Evolutionary conservation across 2,797 vertebrate species (phyloP).

Genomic region (Chaunax sp.): DNA sequence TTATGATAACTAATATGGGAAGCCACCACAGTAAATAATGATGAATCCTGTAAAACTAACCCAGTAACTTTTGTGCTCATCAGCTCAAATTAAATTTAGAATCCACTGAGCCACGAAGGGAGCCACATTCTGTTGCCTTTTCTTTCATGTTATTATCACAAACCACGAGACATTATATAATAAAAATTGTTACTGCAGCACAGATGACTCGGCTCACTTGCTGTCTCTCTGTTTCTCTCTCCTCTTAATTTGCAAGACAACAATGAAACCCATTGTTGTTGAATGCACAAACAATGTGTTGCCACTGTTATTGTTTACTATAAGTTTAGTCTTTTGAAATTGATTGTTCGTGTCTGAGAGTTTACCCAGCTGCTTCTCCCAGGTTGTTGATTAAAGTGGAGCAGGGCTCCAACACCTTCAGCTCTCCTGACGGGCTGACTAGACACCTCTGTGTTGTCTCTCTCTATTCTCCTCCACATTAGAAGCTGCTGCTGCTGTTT

Average conservation of each 20-base stretch:
- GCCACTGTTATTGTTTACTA: conserved; percentile 41
- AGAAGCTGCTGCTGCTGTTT: conserved; percentile 45
- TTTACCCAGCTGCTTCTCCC: conserved; percentile 67
- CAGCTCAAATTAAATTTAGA: conserved; percentile 69
- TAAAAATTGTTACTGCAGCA: conserved; percentile 39
- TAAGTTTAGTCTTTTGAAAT: conserved; percentile 68
- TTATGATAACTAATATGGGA: conserved; percentile 45
- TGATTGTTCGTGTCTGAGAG: conserved; percentile 64
- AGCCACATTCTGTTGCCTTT: conserved; percentile 45
- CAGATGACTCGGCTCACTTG: conserved; percentile 41
- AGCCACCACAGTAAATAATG: conserved; percentile 49
- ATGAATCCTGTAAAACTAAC: conserved; percentile 59
- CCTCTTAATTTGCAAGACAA: conserved; percentile 37
- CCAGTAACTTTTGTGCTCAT: conserved; percentile 60
- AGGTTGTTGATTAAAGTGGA: conserved; percentile 71
- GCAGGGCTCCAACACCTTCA: conserved; percentile 57
- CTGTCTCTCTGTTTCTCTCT: conserved; percentile 28
- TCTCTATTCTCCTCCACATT: conserved; percentile 53
- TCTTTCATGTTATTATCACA: conserved; percentile 57
- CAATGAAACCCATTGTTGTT: conserved; percentile 37
- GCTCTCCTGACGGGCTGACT: conserved; percentile 55
- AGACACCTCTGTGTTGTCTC: conserved; percentile 68
- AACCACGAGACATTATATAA: conserved; percentile 46
- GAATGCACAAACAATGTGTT: conserved; percentile 43
- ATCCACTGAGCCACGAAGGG: conserved; percentile 41